Base-by-base conservation (phyloP, 2,888 invertebrate genomes). In the Yponomeuta sedellus region DNA sequence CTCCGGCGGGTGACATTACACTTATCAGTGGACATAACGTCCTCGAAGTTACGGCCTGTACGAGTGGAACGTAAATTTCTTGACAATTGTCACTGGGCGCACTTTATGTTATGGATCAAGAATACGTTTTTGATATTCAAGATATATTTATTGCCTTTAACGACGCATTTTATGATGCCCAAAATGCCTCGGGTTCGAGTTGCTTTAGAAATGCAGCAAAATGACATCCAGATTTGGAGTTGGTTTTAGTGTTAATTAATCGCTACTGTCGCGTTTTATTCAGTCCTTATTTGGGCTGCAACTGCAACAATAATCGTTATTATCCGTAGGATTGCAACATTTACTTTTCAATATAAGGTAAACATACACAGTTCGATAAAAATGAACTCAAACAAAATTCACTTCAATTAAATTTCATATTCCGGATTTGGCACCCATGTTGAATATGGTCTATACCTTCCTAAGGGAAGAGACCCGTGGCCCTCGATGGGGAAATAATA, bases 91-190 rank as follows among this genome's bases (percentile, higher is more conserved):
- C 88, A 86, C 78, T 77, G 73, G 75, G 77, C 78, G 80, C 83
- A 86, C 88, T 89, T 88, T 86, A 88, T 88, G 86, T 83, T 81
- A 83, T 86, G 80, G 87, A 90, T 90, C 89, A 88, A 85, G 86
- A 82, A 86, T 87, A 89, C 86, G 85, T 88, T 86, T 85, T 86
- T 88, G 86, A 88, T 89, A 89, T 86, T 86, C 44, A 83, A 81
- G 82, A 84, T 86, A 83, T 81, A 83, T 86, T 87, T 87, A 86
- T 84, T 39, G 59, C 59, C 22, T 57, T 52, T 57, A 64, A 34
- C 25, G 64, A 57, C 28, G n/a, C 56, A 28, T 34, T 64, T 65
- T 65, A 59, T 59, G 65, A 65, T 58, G 16, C 44, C 40, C 40
- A 59, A 39, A 59, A 59, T 59, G 22, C 40, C 20, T 12, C 11